Evolutionary conservation across 2,113 vertebrate species (phyloP).

Genomic region (Xiphorhynchus elegans): DNA sequence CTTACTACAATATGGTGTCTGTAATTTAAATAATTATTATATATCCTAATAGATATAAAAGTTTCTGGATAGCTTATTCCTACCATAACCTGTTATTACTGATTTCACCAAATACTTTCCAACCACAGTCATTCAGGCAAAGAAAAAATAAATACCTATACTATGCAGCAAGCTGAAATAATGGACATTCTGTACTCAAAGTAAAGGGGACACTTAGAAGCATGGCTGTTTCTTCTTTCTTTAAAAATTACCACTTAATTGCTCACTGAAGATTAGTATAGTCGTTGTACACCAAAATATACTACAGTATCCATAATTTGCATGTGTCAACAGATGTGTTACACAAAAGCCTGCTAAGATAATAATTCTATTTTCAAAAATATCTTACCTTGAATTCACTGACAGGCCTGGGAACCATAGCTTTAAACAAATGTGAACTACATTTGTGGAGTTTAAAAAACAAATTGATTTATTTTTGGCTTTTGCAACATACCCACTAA

Average conservation of each 20-base stretch:
- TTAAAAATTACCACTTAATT: neutral
- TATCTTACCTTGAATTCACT: neutral
- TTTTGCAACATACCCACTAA: neutral
- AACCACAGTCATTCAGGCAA: neutral
- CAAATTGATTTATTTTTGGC: slow-evolving; percentile 51
- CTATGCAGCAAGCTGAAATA: neutral
- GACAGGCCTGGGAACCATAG: slow-evolving; percentile 8
- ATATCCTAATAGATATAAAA: neutral
- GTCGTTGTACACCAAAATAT: neutral
- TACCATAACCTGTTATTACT: neutral
- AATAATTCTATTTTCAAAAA: neutral
- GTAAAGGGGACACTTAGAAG: neutral
- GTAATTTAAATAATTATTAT: neutral
- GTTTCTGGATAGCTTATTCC: neutral
- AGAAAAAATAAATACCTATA: slow-evolving; percentile 32
- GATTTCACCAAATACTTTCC: slow-evolving; percentile 16
- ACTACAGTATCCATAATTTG: neutral
- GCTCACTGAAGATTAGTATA: neutral
- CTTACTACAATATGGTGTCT: neutral
- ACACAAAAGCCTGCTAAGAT: slow-evolving; percentile 4
- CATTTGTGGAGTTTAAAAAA: slow-evolving; percentile 26
- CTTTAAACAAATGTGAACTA: slow-evolving; percentile 26
- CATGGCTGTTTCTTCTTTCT: slow-evolving; percentile 8
- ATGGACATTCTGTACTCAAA: slow-evolving; percentile 1
- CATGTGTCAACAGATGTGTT: neutral